These are phyloP conservation scores for Ictalurus punctatus DNA, from an alignment of 2,113 vertebrate species.

Conservation along the genomic window DNA sequence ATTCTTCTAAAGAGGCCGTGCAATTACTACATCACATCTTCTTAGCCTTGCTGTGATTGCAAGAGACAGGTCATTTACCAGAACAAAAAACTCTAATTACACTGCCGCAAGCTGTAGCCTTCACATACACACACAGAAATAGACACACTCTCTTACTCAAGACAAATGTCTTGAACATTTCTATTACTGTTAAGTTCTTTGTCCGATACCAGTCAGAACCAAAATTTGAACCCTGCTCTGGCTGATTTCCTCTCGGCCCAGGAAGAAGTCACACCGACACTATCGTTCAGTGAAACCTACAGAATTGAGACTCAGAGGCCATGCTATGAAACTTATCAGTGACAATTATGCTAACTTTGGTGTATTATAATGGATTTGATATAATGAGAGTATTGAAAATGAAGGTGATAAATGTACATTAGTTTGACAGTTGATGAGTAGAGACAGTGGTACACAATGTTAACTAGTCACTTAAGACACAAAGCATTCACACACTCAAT, in stretches of 20 bases:
- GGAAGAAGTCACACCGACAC: too few species aligned
- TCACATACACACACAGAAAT: slow-evolving; percentile 60
- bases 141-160: slow-evolving; percentile 46
- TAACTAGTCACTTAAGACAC: background rate
- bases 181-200: background rate
- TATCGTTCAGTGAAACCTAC: too few species aligned
- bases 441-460: background rate
- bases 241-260: too few species aligned
- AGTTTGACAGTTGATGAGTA: background rate
- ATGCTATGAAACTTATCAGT: too few species aligned
- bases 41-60: slow-evolving; percentile 68
- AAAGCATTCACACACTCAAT: background rate
- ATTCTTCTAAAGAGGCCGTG: slow-evolving; percentile 75
- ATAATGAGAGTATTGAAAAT: background rate
- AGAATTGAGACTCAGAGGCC: too few species aligned
- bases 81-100: slow-evolving; percentile 56
- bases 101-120: slow-evolving; percentile 17
- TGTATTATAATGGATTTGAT: background rate
- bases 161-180: slow-evolving; percentile 48
- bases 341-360: background rate
- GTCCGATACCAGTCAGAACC: too few species aligned
- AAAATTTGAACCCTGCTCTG: too few species aligned
- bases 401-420: background rate
- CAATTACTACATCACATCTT: slow-evolving; percentile 76
- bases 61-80: slow-evolving; percentile 74